Base-by-base conservation (phyloP, 2,797 vertebrate genomes). In the Novumbra hubbsi region DNA sequence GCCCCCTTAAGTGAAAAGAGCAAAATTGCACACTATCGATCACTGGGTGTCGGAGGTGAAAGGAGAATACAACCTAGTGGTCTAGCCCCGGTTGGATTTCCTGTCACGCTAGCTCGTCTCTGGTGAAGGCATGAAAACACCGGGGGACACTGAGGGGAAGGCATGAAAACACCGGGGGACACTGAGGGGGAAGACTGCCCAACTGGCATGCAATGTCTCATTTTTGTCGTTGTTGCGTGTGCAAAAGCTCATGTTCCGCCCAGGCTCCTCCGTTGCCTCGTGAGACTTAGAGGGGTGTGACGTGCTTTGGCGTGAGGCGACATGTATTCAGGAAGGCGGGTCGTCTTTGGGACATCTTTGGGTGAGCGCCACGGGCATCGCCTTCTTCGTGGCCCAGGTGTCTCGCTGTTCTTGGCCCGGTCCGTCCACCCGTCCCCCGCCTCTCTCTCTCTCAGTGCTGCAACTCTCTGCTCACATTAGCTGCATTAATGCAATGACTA, bases 401-500 rank as follows among this genome's bases (percentile, higher is more conserved):
- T 75, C 73, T 80, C 83, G 82, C 76, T 80, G 79, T 77, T 67
- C 28, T 70, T 73, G 15, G 17, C 55, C 30, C 72, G 48, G 74
- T 38, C 38, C 64, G 70, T 71, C 64, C 72, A 65, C n/a, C 63
- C 45, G 79, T 77, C 73, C 60, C 49, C 28, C 45, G 63, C 68
- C 4, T 14, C 48, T 62, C 78, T 75, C 78, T n/a, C 73, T 62
- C 30, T 11, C 68, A 65, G 17, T 78, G 67, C 71, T 76, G 76
- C 83, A 84, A 77, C 84, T 77, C 84, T 88, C 82, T 85, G 86
- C 82, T 83, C 70, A 83, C 84, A 83, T 86, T 77, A 86, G 79
- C 80, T 60, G 70, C 85, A 85, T 90, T 89, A 88, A 83, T 79
- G 79, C 79, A 80, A 71, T 90, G 87, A 89, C 86, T 87, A 87